A percentile compares a stretch with the other conserved stretches of the same genome.
Conservation (phyloP, 1,140 invertebrate species). For the Lepidurus couesii region DNA sequence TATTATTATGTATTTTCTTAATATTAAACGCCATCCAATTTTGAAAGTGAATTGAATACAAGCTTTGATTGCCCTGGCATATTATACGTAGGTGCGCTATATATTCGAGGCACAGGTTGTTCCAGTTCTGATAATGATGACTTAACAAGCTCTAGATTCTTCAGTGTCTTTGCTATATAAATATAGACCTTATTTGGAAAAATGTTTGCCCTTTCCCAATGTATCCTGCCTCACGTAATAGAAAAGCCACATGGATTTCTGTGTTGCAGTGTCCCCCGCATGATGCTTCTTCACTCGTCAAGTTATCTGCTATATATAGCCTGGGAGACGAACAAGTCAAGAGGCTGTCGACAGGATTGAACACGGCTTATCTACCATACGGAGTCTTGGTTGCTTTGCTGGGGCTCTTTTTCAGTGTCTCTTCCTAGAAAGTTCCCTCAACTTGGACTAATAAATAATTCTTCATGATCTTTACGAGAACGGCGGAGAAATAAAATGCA, state of each 20-base stretch:
- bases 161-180: too few relatives aligned
- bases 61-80: too few relatives aligned
- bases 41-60: too few relatives aligned
- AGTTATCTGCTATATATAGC: background rate
- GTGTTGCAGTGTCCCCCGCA: background rate
- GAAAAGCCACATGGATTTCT: background rate
- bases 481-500: background rate
- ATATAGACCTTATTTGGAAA: too few relatives aligned
- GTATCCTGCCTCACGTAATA: too few relatives aligned
- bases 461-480: background rate
- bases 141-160: too few relatives aligned
- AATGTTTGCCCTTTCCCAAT: too few relatives aligned
- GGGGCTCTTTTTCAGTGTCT: background rate
- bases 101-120: too few relatives aligned
- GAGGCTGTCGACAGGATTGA: constrained; percentile 1
- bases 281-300: background rate
- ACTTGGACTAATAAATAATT: background rate
- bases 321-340: constrained; percentile 7
- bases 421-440: background rate
- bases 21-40: too few relatives aligned
- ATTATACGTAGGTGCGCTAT: too few relatives aligned
- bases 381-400: background rate
- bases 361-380: constrained; percentile 8
- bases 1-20: too few relatives aligned
- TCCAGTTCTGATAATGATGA: too few relatives aligned